Evolutionary conservation across 2,888 invertebrate genomes (phyloP), one percentile per base, ranked within the genome.

Genomic region (Andrena dorsata): DNA sequence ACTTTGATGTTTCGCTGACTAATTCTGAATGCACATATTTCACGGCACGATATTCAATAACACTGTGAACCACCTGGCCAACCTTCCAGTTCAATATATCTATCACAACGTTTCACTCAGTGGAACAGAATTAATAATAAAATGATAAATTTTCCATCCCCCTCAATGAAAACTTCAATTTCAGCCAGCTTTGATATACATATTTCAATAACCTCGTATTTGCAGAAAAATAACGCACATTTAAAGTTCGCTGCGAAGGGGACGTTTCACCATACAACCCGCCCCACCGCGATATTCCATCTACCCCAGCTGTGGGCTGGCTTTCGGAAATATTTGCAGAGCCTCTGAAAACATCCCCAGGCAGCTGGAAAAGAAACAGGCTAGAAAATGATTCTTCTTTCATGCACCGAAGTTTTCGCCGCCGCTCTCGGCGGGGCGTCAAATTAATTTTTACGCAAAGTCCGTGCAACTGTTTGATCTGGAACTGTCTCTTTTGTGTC

Each of bases 401-500:
- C 41, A 10, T 0, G 23, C 20, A 23, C 4, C 3, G 10, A 20
- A 51, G 4, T 23, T 10, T 56, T 56, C 56, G 23, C 64, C 77
- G 10, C 53, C 47, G 20, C n/a, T 41, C 66, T 32, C 47, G 49
- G 41, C 26, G 56, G 63, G 32, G 16, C 53, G 16, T 41, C 58
- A 28, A 77, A 70, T 79, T 76, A 79, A 64, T 70, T 79, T 70
- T 60, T 70, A 49, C 70, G 26, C 58, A 35, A 23, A 58, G 70
- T 20, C 35, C 13, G 66, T 26, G 28, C 41, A 68, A 74, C 35
- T 75, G 60, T 78, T 61, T 66, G 53, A 68, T 53, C 32, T 26
- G 20, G 10, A 7, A 10, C 53, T 4, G 47, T 35, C 10, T 26
- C 63, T 65, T 74, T 73, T 49, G 56, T 53, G 41, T n/a, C 28